Conservation (phyloP, 2,113 vertebrate genomes). For the Aegotheles bennettii region DNA sequence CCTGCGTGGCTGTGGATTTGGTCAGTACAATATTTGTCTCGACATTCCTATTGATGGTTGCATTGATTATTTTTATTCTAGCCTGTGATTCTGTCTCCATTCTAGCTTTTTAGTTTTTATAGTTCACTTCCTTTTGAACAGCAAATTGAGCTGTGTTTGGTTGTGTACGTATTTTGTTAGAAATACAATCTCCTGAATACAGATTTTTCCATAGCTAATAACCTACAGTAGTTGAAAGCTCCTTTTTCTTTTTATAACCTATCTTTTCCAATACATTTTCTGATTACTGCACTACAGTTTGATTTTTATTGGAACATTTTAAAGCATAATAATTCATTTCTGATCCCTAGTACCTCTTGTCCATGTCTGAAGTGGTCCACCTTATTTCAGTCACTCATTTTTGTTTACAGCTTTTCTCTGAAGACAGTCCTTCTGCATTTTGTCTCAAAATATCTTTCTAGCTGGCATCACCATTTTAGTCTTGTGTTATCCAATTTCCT, state of each 20-base stretch:
- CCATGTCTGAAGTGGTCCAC: constrained; percentile 21
- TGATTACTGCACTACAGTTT: constrained; percentile 46
- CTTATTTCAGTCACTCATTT: constrained; percentile 45
- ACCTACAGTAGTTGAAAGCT: constrained; percentile 25
- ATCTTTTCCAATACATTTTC: constrained; percentile 39
- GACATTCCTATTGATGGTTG: constrained; percentile 47
- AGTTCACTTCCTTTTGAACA: constrained; percentile 39
- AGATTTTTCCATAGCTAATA: constrained; percentile 32
- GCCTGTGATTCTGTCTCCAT: constrained; percentile 4
- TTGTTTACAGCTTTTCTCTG: constrained; percentile 52
- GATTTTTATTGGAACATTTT: constrained; percentile 65
- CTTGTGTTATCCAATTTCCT: constrained; percentile 38
- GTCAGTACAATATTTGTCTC: constrained; percentile 57
- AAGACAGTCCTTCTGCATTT: neutral
- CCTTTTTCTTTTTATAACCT: constrained; percentile 49
- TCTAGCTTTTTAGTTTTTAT: constrained; percentile 50
- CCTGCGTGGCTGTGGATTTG: neutral
- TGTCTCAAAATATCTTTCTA: neutral
- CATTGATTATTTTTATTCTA: constrained; percentile 66
- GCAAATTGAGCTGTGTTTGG: neutral
- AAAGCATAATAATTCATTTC: constrained; percentile 57
- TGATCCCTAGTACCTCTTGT: constrained; percentile 42
- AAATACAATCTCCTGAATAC: neutral
- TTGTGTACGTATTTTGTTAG: neutral
- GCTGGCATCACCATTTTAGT: neutral